Evolutionary conservation across 2,113 vertebrate genomes (phyloP).

Genomic region (Percopsis transmontana): DNA sequence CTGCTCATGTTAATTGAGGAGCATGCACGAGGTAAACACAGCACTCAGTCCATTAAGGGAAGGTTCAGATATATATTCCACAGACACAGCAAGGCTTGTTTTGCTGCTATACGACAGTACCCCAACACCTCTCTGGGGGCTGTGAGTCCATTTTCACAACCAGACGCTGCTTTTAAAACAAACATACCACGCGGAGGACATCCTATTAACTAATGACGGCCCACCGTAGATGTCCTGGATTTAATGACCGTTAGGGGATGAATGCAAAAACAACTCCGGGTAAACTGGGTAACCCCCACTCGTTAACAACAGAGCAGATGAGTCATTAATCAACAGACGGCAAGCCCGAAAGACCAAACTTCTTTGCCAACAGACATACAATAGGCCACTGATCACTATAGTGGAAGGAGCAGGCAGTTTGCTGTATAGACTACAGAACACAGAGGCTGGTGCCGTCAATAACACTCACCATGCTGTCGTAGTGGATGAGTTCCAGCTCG

Average conservation of each 20-base stretch:
- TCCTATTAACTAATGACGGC: conserved; percentile 28
- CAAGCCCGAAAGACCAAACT: no score
- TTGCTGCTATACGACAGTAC: background rate
- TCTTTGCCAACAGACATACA: no score
- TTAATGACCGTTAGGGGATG: background rate
- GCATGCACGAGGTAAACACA: background rate
- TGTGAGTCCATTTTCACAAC: background rate
- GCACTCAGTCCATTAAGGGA: conserved; percentile 56
- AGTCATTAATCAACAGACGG: no score
- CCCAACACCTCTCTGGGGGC: conserved; percentile 16
- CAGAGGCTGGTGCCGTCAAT: background rate
- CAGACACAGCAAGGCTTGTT: conserved; percentile 52
- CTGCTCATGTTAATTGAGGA: no score
- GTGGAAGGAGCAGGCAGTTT: background rate
- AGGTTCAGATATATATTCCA: conserved; percentile 61
- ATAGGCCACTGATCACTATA: no score
- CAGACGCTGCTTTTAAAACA: conserved; percentile 38
- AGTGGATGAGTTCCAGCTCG: conserved; percentile 86
- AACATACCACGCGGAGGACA: conserved; percentile 25
- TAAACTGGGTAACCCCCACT: background rate
- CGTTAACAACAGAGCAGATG: no score
- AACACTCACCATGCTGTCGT: conserved; percentile 85
- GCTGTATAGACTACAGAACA: background rate
- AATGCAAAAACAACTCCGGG: background rate
- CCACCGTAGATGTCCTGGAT: background rate